Base-by-base conservation (phyloP, 1,140 invertebrate species). In the Heliconius hermathena region DNA sequence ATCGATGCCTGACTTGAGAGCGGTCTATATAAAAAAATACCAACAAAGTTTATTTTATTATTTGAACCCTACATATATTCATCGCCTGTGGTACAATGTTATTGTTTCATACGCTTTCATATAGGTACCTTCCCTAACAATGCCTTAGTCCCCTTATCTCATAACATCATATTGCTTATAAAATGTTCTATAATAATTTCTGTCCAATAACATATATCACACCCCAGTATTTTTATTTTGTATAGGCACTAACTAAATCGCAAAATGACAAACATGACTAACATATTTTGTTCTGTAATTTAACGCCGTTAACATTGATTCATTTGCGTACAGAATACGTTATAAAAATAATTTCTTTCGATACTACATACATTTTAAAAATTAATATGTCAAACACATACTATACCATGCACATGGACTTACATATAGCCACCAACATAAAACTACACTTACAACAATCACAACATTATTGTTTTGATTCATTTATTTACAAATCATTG, bases 111-210 rank as follows among this genome's bases (percentile, higher is more conserved):
- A 60, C 8, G 20, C 26, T 1, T 26, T n/a, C n/a, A 22, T 57
- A 57, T 57, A 20, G 41, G 9, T 60, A 11, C n/a, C 18, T 60
- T 60, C 2, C 9, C 2, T 22, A 60, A 60, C 54, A 60, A 60
- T 60, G 11, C 20, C 54, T 20, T 9, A 22, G 8, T 9, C 8
- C n/a, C n/a, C n/a, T 60, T 26, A 9, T 22, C 54, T 60, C 54
- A 60, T 60, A 60, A 60, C 54, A 60, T 60, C 54, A 60, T 60
- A 60, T 26, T 22, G 54, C n/a, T 60, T 60, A 60, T 52, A 52
- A 52, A 52, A 52, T 52, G 2, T 2, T 20, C 6, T 52, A 20
- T 52, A 52, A 46, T 52, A 4, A 52, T 52, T 57, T 57, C n/a
- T 57, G 8, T 22, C 22, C 2, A 11, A 9, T 26, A 29, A n/a